phyloP scores from a whole-genome alignment of 2,888 invertebrate genomes.

The Apeira syringaria region DNA sequence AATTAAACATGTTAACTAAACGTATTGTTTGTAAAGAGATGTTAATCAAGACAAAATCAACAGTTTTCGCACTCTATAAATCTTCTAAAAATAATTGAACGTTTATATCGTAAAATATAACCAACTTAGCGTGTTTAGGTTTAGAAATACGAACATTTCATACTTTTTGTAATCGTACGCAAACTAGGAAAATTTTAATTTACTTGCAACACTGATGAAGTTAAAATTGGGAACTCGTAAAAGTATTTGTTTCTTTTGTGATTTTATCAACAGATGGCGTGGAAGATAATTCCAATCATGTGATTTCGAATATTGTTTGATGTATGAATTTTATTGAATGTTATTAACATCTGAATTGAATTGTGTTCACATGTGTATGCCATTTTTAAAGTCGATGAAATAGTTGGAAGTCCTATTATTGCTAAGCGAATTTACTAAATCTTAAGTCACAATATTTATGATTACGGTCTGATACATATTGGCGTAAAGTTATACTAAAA shows the following conservation, averaged over 20 bases:
- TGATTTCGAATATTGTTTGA: neutral
- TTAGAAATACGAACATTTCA: neutral
- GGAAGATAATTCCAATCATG: neutral
- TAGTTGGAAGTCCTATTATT: conserved; percentile 19
- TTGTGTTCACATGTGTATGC: conserved; percentile 3
- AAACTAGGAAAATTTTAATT: neutral
- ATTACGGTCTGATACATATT: neutral
- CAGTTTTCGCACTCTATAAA: too few relatives aligned
- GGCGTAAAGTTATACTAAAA: neutral
- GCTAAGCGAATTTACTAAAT: conserved; percentile 45
- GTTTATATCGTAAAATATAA: too few relatives aligned
- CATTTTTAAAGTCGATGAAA: conserved; percentile 1
- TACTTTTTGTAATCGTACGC: neutral
- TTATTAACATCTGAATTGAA: neutral
- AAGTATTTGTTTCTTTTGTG: too few relatives aligned
- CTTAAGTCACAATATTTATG: conserved; percentile 35
- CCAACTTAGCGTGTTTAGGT: neutral
- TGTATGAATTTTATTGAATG: neutral
- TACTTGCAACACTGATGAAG: neutral
- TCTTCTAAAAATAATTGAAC: too few relatives aligned
- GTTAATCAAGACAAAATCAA: too few relatives aligned
- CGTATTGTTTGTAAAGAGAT: too few relatives aligned
- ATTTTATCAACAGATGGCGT: neutral
- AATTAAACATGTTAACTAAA: too few relatives aligned
- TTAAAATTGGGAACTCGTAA: too few relatives aligned